A percentile compares a stretch with the other conserved stretches of the same genome.
phyloP scores from a whole-genome alignment of 2,113 vertebrate genomes.

The Coryphaenoides rupestris region DNA sequence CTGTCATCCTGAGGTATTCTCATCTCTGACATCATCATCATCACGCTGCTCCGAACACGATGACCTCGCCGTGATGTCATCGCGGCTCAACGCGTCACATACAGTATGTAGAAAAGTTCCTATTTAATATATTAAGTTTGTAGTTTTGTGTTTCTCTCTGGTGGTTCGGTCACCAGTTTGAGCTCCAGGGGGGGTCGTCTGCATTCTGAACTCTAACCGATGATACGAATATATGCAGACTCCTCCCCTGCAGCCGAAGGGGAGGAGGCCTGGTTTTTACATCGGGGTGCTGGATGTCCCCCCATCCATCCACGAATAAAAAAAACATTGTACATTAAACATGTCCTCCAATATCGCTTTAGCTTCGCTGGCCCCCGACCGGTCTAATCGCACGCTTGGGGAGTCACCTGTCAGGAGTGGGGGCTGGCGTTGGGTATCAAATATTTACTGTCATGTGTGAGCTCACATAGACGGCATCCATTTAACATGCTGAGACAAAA shows the following conservation, averaged over 20 bases:
- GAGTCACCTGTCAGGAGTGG: slow-evolving; percentile 13
- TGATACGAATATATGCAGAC: too few relatives aligned
- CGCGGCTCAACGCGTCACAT: too few relatives aligned
- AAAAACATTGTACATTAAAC: slow-evolving; percentile 59
- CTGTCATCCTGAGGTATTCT: neutral
- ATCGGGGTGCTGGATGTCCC: slow-evolving; percentile 9
- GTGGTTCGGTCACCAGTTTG: too few relatives aligned
- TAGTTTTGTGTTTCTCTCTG: too few relatives aligned
- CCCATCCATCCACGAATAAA: slow-evolving; percentile 40
- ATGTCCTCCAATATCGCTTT: slow-evolving; percentile 23
- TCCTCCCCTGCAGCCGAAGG: neutral
- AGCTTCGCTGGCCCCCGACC: slow-evolving; percentile 27
- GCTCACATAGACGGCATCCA: slow-evolving; percentile 55
- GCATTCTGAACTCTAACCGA: too few relatives aligned
- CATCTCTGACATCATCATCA: too few relatives aligned
- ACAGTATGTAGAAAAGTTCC: too few relatives aligned
- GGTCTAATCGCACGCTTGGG: slow-evolving; percentile 49
- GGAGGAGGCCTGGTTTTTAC: slow-evolving; percentile 24
- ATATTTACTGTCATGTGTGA: slow-evolving; percentile 54
- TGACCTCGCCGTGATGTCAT: too few relatives aligned
- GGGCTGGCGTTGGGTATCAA: slow-evolving; percentile 53
- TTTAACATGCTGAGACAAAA: slow-evolving; percentile 65
- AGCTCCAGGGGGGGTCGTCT: too few relatives aligned
- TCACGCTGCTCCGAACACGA: too few relatives aligned
- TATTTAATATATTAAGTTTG: too few relatives aligned